Evolutionary conservation across 2,797 vertebrate genomes (phyloP), one percentile per base, ranked within the genome.

Genomic region (Channallabes apus): DNA sequence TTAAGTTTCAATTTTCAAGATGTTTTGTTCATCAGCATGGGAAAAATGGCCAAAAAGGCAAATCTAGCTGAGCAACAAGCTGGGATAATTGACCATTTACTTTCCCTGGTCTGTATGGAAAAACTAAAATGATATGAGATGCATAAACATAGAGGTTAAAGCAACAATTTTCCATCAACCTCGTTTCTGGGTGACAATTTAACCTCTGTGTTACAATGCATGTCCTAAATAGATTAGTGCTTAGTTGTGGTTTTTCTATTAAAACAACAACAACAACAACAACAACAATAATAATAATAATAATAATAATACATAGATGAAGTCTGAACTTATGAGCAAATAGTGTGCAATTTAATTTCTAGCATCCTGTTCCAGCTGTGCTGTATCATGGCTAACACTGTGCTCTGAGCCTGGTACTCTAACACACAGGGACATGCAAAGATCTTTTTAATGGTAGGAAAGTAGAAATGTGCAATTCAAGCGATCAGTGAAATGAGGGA

Each of bases 61-160:
- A 54, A 75, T 54, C n/a, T 29, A 75, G 27, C 73, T 78, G 54
- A 79, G 22, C 62, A 35, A n/a, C 58, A 62, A 79, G 22, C 58
- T 41, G 76, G n/a, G 32, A 38, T 41, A 38, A 24, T 59, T 24
- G 35, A 56, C 9, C 56, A 24, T 15, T 59, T 77, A 59, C 35
- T 9, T 15, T 62, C 22, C 17, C 24, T 38, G 76, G 46, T 20
- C 17, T 58, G 46, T 27, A 54, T 3, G 22, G 32, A 59, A 35
- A 35, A 24, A 14, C 1, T 11, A 77, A 56, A 77, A 77, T 35
- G 27, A 54, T 18, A 1, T 73, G n/a, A 73, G 12, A n/a, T 27
- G 14, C 41, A 46, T 71, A 24, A 41, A 38, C 20, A 41, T 24
- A 46, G 9, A 46, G 2, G 9, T 46, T 11, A 46, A 46, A 46